Evolutionary conservation across 2,113 vertebrate species (phyloP), one percentile per base, ranked within the genome.

Genomic region (Probosciger aterrimus): DNA sequence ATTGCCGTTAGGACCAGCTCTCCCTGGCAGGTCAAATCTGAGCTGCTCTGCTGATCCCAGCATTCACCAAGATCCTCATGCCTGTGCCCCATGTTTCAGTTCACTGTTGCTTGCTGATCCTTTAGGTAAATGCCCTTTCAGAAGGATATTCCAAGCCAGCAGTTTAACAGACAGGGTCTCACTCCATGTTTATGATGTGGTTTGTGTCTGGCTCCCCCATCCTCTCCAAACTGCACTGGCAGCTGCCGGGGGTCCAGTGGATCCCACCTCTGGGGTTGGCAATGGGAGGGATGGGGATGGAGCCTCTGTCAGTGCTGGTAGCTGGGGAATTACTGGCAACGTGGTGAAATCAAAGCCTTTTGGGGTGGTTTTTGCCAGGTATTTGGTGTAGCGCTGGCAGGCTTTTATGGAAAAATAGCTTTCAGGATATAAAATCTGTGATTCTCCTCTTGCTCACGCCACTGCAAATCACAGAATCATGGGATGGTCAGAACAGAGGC

Each of bases 81-180:
- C 70, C 71, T 11, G 46, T 0, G 4, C 39, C 0, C 0, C 0
- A 7, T 2, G 1, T 33, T 18, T 25, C 24, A 1, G 7, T 28
- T 30, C 62, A 33, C 25, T 11, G 7, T 25, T 23, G 4, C 49
- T 35, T 31, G 16, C 65, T 3, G 4, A 4, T 18, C 55, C 43
- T 39, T 60, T 11, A 7, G 4, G 9, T 16, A 31, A 73, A 73
- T 18, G 28, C 60, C 16, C 0, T 18, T 75, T 50, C 3, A 7
- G 52, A 13, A 71, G 74, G 74, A 44, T 73, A 88, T 83, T n/a
- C 18, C 17, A n/a, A 68, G 39, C 23, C 27, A 14, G 50, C 30
- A 30, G 23, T 53, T 68, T 31, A 62, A 82, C 28, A 37, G 75
- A 20, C 35, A 18, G 17, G 39, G 9, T 20, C 60, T 80, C 3